Evolutionary conservation across 2,113 vertebrate species (phyloP).

Genomic region (Nansenia antarctica): DNA sequence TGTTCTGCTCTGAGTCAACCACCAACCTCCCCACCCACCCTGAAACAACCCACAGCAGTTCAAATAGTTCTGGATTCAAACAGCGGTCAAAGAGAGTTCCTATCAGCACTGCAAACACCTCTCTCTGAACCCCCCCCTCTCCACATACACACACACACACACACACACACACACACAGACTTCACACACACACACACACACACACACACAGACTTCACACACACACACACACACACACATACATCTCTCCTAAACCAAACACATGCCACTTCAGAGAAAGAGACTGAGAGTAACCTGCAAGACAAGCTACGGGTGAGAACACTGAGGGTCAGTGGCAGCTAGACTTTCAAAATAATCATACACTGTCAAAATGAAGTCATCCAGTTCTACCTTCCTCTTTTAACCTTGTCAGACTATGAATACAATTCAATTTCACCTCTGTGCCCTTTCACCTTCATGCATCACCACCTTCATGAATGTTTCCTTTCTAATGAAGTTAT

Average conservation of each 20-base stretch:
- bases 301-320: not conserved
- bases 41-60: constrained; percentile 21
- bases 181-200: no score
- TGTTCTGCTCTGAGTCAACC: constrained; percentile 14
- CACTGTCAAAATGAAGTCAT: not conserved
- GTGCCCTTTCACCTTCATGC: not conserved
- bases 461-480: not conserved
- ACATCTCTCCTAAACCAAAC: constrained; percentile 23
- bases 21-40: no score
- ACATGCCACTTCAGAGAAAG: constrained; percentile 4
- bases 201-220: no score
- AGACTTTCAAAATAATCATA: not conserved
- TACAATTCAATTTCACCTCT: not conserved
- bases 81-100: constrained; percentile 8
- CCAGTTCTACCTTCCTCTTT: not conserved
- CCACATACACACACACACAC: no score
- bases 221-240: no score
- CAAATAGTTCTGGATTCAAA: constrained; percentile 35
- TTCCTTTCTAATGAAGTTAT: not conserved
- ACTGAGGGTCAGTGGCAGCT: not conserved
- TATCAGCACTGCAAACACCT: constrained; percentile 10
- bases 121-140: no score
- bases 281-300: not conserved
- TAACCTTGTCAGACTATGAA: not conserved
- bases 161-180: no score